Conservation (phyloP, 2,797 vertebrate genomes). For the Neopelma chrysocephalum region DNA sequence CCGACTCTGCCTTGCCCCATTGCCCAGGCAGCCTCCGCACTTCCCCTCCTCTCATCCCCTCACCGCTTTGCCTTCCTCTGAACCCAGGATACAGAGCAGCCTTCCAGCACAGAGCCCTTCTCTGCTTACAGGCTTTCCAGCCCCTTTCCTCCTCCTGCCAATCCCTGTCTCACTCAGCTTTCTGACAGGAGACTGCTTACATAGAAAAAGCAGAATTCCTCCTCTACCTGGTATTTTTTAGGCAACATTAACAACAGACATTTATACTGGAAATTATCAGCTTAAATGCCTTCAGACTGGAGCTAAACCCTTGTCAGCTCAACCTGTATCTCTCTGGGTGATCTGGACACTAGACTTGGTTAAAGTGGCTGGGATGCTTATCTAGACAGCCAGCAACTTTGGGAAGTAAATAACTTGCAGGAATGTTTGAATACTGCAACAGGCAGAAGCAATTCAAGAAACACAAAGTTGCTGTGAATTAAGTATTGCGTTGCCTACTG, state of each 20-base stretch:
- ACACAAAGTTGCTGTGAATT: neutral
- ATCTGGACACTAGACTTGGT: neutral
- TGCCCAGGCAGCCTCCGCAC: slow-evolving; percentile 8
- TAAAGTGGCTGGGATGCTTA: neutral
- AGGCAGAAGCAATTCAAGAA: neutral
- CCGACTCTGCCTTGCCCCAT: neutral
- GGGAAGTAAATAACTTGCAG: neutral
- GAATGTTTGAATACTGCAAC: neutral
- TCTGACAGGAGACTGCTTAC: neutral
- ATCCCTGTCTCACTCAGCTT: neutral
- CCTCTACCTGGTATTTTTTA: neutral
- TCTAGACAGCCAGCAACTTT: neutral
- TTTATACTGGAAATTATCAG: neutral
- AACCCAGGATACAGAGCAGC: slow-evolving; percentile 31
- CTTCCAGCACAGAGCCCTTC: neutral
- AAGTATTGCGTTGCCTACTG: neutral
- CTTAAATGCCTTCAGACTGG: neutral
- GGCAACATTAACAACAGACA: neutral
- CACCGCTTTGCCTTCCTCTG: slow-evolving; percentile 38
- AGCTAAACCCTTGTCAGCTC: neutral
- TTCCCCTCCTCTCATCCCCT: slow-evolving; percentile 42
- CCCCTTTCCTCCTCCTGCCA: neutral
- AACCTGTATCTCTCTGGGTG: neutral
- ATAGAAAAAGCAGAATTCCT: neutral
- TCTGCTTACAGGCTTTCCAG: neutral